phyloP scores from a whole-genome alignment of 2,888 invertebrate genomes.

The Watsonalla cultraria region DNA sequence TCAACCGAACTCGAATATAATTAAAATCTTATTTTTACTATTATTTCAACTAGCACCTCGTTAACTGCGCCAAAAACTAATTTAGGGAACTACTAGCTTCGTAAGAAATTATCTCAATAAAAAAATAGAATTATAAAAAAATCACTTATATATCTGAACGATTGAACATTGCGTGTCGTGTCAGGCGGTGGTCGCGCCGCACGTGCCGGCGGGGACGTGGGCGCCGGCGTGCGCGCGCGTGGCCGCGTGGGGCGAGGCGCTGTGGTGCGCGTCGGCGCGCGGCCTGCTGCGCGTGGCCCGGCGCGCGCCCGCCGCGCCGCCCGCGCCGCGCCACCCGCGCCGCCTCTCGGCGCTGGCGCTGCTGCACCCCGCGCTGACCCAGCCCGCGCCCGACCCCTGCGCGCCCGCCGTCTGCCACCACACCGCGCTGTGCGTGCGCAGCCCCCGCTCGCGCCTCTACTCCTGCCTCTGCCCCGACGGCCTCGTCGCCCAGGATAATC shows the following conservation, averaged over 20 bases:
- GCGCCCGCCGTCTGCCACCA: slow-evolving; percentile 71
- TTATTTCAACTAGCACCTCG: too few relatives aligned
- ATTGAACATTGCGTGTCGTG: slow-evolving; percentile 5
- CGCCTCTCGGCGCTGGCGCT: slow-evolving; percentile 37
- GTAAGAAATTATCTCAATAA: too few relatives aligned
- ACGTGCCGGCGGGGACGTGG: slow-evolving; percentile 10
- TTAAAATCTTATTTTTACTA: too few relatives aligned
- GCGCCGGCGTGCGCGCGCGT: slow-evolving; percentile 40
- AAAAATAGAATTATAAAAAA: too few relatives aligned
- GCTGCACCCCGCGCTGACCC: slow-evolving; percentile 36
- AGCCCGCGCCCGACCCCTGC: slow-evolving; percentile 75
- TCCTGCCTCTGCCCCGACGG: slow-evolving; percentile 80
- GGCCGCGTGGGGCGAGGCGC: slow-evolving; percentile 56
- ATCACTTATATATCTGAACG: too few relatives aligned
- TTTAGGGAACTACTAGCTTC: too few relatives aligned
- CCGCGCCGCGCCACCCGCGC: slow-evolving; percentile 19
- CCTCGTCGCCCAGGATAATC: slow-evolving; percentile 39
- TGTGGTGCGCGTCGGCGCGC: slow-evolving; percentile 55
- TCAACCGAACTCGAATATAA: too few relatives aligned
- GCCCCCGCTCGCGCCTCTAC: slow-evolving; percentile 54
- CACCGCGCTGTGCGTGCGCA: slow-evolving; percentile 80
- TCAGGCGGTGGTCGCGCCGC: slow-evolving; percentile 7
- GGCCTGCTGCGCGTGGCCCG: slow-evolving; percentile 47
- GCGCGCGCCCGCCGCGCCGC: slow-evolving; percentile 19
- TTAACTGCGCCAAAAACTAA: too few relatives aligned